These are phyloP conservation scores for Tokudaia tokunoshimensis DNA, from an alignment of 2,797 vertebrate genomes.

Conservation along the genomic window DNA sequence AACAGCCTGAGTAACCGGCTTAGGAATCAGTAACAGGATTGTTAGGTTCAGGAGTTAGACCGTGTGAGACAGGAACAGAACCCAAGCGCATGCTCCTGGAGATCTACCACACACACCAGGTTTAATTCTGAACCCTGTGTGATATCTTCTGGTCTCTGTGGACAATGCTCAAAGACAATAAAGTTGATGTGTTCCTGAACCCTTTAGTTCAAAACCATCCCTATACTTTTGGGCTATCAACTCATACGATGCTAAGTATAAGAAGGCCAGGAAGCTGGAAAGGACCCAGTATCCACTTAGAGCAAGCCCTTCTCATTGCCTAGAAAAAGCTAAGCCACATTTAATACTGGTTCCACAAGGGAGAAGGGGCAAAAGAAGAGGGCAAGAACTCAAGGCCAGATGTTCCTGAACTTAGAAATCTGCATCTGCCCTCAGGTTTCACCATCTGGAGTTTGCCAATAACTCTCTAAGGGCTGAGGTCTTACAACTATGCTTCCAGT, in stretches of 20 bases:
- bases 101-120: background rate
- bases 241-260: background rate
- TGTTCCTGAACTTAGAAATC: background rate
- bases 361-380: background rate
- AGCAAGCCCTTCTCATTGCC: background rate
- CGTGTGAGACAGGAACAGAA: background rate
- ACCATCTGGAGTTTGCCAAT: background rate
- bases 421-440: background rate
- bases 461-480: background rate
- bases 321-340: background rate
- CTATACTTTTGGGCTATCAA: background rate
- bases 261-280: background rate
- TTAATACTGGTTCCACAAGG: background rate
- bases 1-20: background rate
- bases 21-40: slow-evolving; percentile 15
- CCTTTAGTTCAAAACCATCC: background rate
- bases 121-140: background rate
- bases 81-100: background rate
- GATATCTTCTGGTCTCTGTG: background rate
- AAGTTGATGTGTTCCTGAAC: background rate
- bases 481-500: background rate
- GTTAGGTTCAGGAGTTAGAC: background rate
- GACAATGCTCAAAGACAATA: no score
- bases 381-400: background rate
- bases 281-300: accelerated